A percentile compares a stretch with the other conserved stretches of the same genome.
phyloP scores from a whole-genome alignment of 2,888 invertebrate species.

The Oegoconia quadripuncta region DNA sequence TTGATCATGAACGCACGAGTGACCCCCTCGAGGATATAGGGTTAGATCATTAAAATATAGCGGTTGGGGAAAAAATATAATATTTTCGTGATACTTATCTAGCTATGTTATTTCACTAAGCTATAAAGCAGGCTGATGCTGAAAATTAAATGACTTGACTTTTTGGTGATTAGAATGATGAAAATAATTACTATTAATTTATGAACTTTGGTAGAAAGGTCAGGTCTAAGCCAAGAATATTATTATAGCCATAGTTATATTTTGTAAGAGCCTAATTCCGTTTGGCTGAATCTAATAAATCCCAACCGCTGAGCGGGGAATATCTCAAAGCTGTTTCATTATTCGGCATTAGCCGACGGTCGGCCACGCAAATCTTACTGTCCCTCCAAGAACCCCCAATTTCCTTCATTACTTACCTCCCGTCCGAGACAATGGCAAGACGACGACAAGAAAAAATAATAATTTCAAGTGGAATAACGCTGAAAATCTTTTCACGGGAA shows the following conservation, averaged over 20 bases:
- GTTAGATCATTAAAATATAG: constrained; percentile 24
- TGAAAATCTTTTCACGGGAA: constrained; percentile 78
- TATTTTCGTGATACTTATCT: too few relatives aligned
- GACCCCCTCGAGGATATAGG: constrained; percentile 32
- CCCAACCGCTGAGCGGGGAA: constrained; percentile 57
- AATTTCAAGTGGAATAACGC: constrained; percentile 79
- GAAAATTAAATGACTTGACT: too few relatives aligned
- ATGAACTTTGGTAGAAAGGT: too few relatives aligned
- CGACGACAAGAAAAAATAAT: constrained; percentile 76
- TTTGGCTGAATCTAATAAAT: constrained; percentile 71
- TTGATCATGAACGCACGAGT: constrained; percentile 42
- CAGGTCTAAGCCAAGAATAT: too few relatives aligned
- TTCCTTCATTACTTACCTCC: constrained; percentile 79
- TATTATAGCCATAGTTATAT: constrained; percentile 1
- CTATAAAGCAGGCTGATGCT: too few relatives aligned
- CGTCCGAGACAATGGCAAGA: constrained; percentile 77
- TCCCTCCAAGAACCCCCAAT: constrained; percentile 73
- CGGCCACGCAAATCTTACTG: constrained; percentile 73
- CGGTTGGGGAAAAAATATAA: constrained; percentile 2
- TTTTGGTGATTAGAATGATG: too few relatives aligned
- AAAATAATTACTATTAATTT: too few relatives aligned
- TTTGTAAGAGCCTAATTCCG: constrained; percentile 55
- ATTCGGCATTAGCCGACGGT: constrained; percentile 68
- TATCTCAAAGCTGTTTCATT: constrained; percentile 74
- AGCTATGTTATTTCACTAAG: too few relatives aligned